A percentile compares a stretch with the other conserved stretches of the same genome.
phyloP scores from a whole-genome alignment of 2,113 vertebrate species.

The Danionella cerebrum region DNA sequence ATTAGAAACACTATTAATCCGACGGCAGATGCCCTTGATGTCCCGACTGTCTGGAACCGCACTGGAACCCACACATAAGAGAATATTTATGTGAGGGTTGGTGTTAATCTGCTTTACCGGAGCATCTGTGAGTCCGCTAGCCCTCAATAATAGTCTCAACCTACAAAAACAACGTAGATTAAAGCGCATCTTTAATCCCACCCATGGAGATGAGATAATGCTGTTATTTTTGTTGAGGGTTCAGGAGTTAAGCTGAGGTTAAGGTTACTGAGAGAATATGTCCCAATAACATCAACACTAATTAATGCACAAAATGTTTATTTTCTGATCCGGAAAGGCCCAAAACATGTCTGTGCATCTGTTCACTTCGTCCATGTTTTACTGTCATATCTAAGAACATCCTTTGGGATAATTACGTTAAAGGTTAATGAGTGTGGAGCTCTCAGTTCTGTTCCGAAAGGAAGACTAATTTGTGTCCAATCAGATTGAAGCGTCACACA shows the following conservation, averaged over 20 bases:
- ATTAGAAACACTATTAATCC: too few relatives aligned
- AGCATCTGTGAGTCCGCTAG: conserved; percentile 6
- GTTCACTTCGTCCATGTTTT: neutral
- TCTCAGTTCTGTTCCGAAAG: conserved; percentile 21
- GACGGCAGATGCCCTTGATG: too few relatives aligned
- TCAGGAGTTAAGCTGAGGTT: too few relatives aligned
- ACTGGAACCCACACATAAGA: neutral
- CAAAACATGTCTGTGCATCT: too few relatives aligned
- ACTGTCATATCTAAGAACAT: neutral
- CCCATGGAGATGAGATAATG: too few relatives aligned
- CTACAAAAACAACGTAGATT: neutral
- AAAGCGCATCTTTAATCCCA: neutral
- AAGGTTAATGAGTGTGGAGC: neutral
- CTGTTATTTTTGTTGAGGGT: neutral
- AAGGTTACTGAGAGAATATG: too few relatives aligned
- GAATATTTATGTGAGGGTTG: neutral
- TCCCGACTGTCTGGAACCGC: too few relatives aligned
- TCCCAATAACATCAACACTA: too few relatives aligned
- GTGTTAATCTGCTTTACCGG: conserved; percentile 8
- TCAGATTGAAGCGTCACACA: conserved; percentile 21
- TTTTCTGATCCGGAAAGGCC: neutral
- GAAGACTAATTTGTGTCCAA: conserved; percentile 19
- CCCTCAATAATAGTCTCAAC: neutral
- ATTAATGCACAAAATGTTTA: too few relatives aligned
- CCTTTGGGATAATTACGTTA: conserved; percentile 24